These are phyloP conservation scores for Pelagia noctiluca DNA, from an alignment of 30 jellyfish, hydroid and myxozoan genomes.

Conservation along the genomic window DNA sequence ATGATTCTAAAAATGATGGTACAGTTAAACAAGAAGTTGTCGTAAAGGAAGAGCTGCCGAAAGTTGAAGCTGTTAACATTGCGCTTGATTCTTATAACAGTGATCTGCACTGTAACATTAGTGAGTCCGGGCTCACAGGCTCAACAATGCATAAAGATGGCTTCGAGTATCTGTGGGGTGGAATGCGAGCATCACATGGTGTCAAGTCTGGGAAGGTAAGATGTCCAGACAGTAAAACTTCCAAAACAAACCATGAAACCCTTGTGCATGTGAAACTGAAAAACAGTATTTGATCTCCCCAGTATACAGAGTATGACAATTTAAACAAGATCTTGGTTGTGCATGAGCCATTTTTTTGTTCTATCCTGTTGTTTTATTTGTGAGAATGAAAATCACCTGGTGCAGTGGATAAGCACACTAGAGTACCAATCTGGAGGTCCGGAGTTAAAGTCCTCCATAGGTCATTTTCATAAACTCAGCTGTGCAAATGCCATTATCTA, in stretches of 20 bases:
- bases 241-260: background rate
- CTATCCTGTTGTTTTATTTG: too few species aligned
- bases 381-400: too few species aligned
- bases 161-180: constrained; percentile 97
- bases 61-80: constrained; percentile 30
- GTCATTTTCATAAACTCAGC: too few species aligned
- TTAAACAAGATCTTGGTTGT: too few species aligned
- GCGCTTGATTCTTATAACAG: constrained; percentile 74
- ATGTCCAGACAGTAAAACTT: background rate
- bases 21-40: background rate
- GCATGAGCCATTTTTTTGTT: background rate
- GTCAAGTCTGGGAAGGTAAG: constrained; percentile 88
- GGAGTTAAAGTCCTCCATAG: too few species aligned
- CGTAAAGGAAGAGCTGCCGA: constrained; percentile 3
- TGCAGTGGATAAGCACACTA: too few species aligned
- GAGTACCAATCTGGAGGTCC: too few species aligned
- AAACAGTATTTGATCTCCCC: too few species aligned
- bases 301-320: background rate
- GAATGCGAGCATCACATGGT: constrained; percentile 95
- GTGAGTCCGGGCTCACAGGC: constrained; percentile 73
- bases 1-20: too few species aligned
- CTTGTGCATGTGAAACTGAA: background rate
- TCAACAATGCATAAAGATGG: constrained; percentile 82
- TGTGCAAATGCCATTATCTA: too few species aligned
- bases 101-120: constrained; percentile 77